These are phyloP conservation scores for Chrysocyon brachyurus DNA, from an alignment of 2,797 vertebrate species.

Conservation along the genomic window DNA sequence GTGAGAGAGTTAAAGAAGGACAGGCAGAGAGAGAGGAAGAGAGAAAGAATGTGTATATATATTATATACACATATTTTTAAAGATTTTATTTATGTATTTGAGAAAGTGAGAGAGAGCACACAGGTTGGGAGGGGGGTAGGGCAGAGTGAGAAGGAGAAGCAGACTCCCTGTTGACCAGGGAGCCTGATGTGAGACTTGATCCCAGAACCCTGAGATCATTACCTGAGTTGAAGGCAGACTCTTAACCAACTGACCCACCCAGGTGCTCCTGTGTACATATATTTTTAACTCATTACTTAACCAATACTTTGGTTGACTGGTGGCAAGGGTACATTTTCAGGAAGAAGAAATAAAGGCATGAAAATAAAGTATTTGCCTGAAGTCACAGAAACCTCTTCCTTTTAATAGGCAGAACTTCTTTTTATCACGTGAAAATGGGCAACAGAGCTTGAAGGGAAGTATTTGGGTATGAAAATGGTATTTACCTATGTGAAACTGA, in stretches of 20 bases:
- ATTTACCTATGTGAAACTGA: not conserved
- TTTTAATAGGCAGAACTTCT: not conserved
- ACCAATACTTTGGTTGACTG: not conserved
- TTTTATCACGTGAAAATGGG: not conserved
- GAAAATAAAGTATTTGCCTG: not conserved
- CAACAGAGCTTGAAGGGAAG: not conserved
- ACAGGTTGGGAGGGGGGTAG: not conserved
- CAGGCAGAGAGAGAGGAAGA: not conserved
- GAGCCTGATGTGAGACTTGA: not conserved
- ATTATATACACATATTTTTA: too few species aligned
- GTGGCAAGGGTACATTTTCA: not conserved
- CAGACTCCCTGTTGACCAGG: not conserved
- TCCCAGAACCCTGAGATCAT: not conserved
- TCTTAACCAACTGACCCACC: not conserved
- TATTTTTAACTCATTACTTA: constrained; percentile 27
- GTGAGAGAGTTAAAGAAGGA: not conserved
- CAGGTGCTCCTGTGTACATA: not conserved
- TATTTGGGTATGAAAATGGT: not conserved
- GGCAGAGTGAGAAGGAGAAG: not conserved
- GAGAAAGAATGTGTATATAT: not conserved
- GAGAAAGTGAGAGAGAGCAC: not conserved
- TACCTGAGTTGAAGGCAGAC: not conserved
- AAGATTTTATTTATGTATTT: not conserved
- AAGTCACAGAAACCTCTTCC: not conserved
- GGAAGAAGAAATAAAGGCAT: not conserved